Conservation (phyloP, 2,888 invertebrate genomes). For the Mesorhabditis sp. region DNA sequence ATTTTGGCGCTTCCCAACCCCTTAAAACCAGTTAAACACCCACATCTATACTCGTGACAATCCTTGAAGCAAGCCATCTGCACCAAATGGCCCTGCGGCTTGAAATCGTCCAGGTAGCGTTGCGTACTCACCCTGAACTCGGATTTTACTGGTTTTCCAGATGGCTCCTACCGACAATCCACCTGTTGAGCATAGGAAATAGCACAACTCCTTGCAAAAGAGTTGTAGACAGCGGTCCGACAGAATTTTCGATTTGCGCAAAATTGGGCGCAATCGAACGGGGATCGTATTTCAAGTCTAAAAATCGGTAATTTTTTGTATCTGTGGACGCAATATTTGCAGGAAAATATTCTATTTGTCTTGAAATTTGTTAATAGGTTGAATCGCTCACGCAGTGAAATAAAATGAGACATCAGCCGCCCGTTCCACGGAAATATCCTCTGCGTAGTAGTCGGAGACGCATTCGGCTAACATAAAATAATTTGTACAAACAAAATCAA, state of each 20-base stretch:
- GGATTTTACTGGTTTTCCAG: not conserved
- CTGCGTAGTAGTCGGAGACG: constrained; percentile 2
- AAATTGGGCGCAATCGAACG: constrained; percentile 44
- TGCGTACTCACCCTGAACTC: not conserved
- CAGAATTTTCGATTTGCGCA: constrained; percentile 54
- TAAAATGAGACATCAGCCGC: not conserved
- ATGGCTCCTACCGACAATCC: constrained; percentile 28
- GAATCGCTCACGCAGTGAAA: not conserved
- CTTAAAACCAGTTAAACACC: not conserved
- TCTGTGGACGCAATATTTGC: no score
- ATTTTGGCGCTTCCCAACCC: no score
- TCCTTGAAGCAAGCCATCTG: constrained; percentile 3
- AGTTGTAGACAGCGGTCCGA: constrained; percentile 51
- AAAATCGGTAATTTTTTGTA: not conserved
- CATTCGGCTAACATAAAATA: no score
- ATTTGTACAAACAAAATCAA: no score
- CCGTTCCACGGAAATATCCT: not conserved
- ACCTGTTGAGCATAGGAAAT: constrained; percentile 45
- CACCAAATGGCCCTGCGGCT: not conserved
- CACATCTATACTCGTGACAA: constrained; percentile 5
- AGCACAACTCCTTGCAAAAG: constrained; percentile 43
- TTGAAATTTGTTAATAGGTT: not conserved
- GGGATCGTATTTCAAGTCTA: not conserved
- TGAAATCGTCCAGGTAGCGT: not conserved
- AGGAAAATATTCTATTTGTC: not conserved